Evolutionary conservation across 2,888 invertebrate genomes (phyloP).

Genomic region (Linnaemya tessellans): DNA sequence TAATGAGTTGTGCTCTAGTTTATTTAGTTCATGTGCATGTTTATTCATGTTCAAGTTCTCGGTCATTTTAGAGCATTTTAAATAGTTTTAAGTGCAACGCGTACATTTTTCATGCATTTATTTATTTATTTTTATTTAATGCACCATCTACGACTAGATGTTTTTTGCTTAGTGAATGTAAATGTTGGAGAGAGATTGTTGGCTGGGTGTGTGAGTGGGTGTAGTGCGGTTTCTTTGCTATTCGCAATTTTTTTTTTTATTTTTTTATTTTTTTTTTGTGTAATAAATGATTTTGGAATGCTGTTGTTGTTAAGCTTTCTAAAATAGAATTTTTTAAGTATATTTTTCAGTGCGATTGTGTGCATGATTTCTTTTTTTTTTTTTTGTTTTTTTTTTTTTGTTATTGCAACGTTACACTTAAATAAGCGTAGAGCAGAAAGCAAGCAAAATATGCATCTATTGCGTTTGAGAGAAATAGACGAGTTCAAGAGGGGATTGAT

Average conservation of each 20-base stretch:
- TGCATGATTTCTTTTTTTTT: neutral
- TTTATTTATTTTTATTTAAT: slow-evolving; percentile 29
- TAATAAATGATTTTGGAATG: slow-evolving; percentile 69
- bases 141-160: slow-evolving; percentile 51
- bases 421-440: slow-evolving; percentile 33
- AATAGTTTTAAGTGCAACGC: slow-evolving; percentile 64
- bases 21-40: slow-evolving; percentile 55
- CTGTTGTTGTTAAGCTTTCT: slow-evolving; percentile 67
- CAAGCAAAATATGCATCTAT: slow-evolving; percentile 11
- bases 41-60: slow-evolving; percentile 72
- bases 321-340: slow-evolving; percentile 42
- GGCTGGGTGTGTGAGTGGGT: slow-evolving; percentile 43
- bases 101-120: slow-evolving; percentile 28
- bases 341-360: neutral
- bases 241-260: slow-evolving; percentile 37
- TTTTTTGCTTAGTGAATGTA: slow-evolving; percentile 11
- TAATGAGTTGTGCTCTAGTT: slow-evolving; percentile 52
- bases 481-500: slow-evolving; percentile 11
- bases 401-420: slow-evolving; percentile 37
- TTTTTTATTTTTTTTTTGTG: slow-evolving; percentile 57
- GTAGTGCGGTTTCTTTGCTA: slow-evolving; percentile 43
- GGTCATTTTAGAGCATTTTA: slow-evolving; percentile 64
- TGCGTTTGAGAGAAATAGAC: neutral
- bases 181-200: slow-evolving; percentile 22
- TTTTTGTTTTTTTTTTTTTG: too few species aligned